phyloP scores from a whole-genome alignment of 2,113 vertebrate species.

The Psettodes erumei region DNA sequence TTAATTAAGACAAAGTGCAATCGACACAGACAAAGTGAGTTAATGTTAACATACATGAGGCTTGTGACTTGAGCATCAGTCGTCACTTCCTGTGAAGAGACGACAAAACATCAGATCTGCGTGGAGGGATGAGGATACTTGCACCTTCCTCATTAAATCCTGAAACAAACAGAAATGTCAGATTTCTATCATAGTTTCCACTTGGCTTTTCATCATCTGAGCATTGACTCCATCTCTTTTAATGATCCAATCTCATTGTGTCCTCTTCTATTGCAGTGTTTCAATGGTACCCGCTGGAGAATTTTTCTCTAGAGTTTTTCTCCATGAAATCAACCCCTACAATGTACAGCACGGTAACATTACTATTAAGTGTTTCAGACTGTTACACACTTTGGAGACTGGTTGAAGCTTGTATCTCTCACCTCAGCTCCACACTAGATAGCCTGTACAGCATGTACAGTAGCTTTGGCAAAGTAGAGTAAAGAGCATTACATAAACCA shows the following conservation, averaged over 20 bases:
- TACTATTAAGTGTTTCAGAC: no score
- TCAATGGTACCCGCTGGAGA: background rate
- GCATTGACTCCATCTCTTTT: no score
- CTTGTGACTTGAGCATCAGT: background rate
- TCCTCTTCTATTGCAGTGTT: background rate
- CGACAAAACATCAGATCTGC: background rate
- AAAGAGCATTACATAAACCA: background rate
- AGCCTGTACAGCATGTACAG: background rate
- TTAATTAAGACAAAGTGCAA: background rate
- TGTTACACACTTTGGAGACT: no score
- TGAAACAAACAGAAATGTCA: no score
- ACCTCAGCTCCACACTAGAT: background rate
- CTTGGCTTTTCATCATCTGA: no score
- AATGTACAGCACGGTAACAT: no score
- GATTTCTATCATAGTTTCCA: no score
- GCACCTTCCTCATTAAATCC: no score
- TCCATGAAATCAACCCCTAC: background rate
- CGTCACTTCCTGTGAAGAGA: background rate
- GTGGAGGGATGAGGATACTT: no score
- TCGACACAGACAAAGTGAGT: background rate
- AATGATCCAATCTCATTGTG: no score
- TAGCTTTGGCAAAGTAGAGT: background rate
- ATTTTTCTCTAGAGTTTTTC: no score
- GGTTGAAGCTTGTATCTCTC: no score
- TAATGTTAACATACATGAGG: background rate